Conservation (phyloP, 2,113 vertebrate genomes). For the Oceanites oceanicus region DNA sequence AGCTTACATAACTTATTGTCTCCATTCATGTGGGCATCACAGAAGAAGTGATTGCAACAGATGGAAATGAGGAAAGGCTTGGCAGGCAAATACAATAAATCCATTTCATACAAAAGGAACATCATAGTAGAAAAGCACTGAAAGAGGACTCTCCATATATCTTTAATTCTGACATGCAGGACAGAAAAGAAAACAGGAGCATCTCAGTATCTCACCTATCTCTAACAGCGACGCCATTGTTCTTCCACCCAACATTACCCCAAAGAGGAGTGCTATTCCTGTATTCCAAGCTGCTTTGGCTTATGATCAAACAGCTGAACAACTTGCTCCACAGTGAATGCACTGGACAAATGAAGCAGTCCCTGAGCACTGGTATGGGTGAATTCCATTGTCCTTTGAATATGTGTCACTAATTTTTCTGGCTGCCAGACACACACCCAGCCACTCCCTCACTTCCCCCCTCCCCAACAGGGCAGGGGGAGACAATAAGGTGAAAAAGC, state of each 20-base stretch:
- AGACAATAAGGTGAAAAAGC: neutral
- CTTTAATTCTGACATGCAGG: neutral
- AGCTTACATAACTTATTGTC: neutral
- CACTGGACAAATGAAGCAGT: neutral
- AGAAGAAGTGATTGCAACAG: fast-evolving
- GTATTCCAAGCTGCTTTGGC: neutral
- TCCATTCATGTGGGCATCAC: neutral
- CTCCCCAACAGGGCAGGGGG: neutral
- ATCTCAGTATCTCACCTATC: neutral
- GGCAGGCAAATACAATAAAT: neutral
- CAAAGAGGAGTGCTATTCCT: neutral
- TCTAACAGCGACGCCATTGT: neutral
- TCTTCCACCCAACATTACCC: fast-evolving
- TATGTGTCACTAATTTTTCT: neutral
- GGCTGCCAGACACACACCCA: neutral
- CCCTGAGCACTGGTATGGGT: neutral
- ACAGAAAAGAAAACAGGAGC: neutral
- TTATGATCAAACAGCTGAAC: neutral
- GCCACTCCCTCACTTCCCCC: neutral
- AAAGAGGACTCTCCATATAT: neutral
- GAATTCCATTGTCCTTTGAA: neutral
- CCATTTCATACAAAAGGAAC: neutral
- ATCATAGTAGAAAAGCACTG: neutral
- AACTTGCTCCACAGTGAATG: neutral
- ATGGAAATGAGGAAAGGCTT: neutral